Evolutionary conservation across 53 echinoderm and acorn worm genomes (phyloP).

Genomic region (Mesocentrotus franciscanus): DNA sequence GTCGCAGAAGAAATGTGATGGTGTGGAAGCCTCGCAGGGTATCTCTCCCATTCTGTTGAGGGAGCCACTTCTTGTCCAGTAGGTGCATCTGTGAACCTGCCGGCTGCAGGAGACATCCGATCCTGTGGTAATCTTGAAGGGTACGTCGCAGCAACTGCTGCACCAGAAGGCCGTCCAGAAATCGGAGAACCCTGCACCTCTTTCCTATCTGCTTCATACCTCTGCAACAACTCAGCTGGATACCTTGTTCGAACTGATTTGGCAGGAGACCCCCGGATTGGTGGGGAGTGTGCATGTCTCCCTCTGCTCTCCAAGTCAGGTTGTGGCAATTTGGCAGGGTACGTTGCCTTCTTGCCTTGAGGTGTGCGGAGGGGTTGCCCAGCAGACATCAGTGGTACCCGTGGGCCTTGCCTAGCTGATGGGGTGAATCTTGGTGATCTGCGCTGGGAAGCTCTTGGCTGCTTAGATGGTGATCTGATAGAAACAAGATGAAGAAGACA

Average conservation of each 20-base stretch:
- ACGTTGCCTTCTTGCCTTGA: constrained; percentile 3
- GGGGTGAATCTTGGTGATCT: constrained; percentile 34
- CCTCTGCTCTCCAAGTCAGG: constrained; percentile 15
- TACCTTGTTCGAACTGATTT: background rate
- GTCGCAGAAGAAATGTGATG: background rate
- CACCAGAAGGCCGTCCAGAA: background rate
- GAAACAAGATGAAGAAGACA: background rate
- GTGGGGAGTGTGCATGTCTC: constrained; percentile 20
- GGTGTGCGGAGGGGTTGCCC: background rate
- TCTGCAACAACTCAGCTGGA: background rate
- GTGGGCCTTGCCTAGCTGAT: background rate
- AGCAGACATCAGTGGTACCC: constrained; percentile 13
- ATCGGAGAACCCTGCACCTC: background rate
- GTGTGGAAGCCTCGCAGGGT: background rate
- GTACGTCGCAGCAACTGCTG: background rate
- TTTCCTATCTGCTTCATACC: background rate
- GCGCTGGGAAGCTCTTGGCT: background rate
- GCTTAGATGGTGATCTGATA: background rate
- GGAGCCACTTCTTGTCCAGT: background rate
- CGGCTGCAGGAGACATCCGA: background rate
- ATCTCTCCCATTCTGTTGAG: background rate
- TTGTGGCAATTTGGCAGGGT: constrained; percentile 17
- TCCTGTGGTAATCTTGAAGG: background rate
- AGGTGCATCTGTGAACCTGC: background rate
- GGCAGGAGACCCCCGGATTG: background rate